These are phyloP conservation scores for Toxonevra muliebris DNA, from an alignment of 2,888 invertebrate species.

Conservation along the genomic window DNA sequence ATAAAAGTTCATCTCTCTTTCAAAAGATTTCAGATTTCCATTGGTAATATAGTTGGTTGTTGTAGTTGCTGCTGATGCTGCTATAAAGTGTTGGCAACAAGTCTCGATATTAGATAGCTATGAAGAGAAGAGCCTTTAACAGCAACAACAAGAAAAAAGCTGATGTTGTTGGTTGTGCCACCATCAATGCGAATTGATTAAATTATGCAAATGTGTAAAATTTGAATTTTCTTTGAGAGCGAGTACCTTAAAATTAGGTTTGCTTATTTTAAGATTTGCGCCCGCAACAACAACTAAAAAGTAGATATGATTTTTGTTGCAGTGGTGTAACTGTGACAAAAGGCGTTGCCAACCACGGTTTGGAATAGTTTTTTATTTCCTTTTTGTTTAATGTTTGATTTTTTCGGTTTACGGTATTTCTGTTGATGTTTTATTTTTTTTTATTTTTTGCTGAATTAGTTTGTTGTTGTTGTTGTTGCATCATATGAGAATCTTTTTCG, in stretches of 20 bases:
- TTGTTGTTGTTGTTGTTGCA: constrained; percentile 4
- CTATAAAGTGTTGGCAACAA: not conserved
- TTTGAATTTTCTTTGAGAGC: constrained; percentile 1
- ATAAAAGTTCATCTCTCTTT: too few relatives aligned
- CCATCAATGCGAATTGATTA: constrained; percentile 57
- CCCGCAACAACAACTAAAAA: not conserved
- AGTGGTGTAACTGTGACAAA: constrained; percentile 34
- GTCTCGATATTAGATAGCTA: not conserved
- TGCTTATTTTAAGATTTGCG: constrained; percentile 7
- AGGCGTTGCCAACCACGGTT: constrained; percentile 34
- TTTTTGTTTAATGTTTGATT: not conserved
- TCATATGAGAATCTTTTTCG: constrained; percentile 12
- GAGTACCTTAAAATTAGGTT: not conserved
- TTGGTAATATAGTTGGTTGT: not conserved
- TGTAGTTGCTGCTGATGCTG: not conserved
- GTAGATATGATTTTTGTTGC: not conserved
- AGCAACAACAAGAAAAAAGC: not conserved
- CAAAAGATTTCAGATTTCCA: not conserved
- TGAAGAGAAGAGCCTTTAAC: not conserved
- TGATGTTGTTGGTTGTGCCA: not conserved
- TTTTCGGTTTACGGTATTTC: not conserved
- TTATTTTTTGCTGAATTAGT: not conserved
- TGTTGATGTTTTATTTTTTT: not conserved
- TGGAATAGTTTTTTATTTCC: not conserved
- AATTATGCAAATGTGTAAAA: constrained; percentile 56